Percentiles rank a stretch among this genome's conserved stretches.
phyloP scores from a whole-genome alignment of 2,888 invertebrate species.

The Phortica magna region DNA sequence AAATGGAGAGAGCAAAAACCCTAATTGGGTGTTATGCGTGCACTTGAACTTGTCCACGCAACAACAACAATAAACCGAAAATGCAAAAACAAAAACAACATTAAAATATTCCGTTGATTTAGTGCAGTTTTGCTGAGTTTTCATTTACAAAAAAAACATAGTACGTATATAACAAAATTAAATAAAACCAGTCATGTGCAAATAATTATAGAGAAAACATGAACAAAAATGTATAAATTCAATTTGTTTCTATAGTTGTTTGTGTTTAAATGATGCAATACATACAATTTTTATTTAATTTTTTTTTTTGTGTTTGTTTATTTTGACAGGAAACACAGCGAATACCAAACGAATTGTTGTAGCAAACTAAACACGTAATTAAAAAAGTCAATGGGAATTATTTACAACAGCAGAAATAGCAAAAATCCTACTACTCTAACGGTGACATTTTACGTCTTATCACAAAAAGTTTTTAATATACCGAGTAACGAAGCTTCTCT shows the following conservation, averaged over 20 bases:
- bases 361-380: too few species aligned
- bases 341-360: too few species aligned
- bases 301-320: too few species aligned
- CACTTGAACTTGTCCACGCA: constrained; percentile 25
- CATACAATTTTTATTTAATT: too few species aligned
- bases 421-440: too few species aligned
- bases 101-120: neutral
- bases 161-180: neutral
- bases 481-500: too few species aligned
- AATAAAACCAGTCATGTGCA: constrained; percentile 1
- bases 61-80: neutral
- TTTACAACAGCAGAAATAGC: too few species aligned
- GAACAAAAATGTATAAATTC: neutral
- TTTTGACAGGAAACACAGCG: too few species aligned
- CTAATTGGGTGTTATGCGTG: neutral
- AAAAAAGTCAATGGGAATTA: too few species aligned
- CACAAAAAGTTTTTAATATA: too few species aligned
- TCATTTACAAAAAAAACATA: neutral
- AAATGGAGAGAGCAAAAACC: neutral
- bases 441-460: too few species aligned
- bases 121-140: neutral
- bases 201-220: neutral
- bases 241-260: too few species aligned
- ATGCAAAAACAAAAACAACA: neutral
- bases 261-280: neutral